Base-by-base conservation (phyloP, 2,888 invertebrate species). In the Orchesellides sinensis region DNA sequence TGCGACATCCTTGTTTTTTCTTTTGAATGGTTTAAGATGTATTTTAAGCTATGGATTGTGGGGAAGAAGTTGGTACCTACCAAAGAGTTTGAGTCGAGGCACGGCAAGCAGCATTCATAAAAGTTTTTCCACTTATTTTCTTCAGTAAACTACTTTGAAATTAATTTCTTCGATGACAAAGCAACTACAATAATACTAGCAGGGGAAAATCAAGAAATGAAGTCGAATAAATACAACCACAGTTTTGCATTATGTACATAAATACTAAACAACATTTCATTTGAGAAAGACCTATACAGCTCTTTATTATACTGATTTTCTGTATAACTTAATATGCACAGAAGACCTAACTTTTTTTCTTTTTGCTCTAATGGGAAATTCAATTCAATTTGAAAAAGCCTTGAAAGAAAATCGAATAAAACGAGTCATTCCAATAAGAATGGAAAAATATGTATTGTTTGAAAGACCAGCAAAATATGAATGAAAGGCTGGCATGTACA, bases 341-440 rank as follows among this genome's bases (percentile, higher is more conserved):
- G 17, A 25, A 19, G 23, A 56, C n/a, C n/a, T n/a, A 56, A 56
- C 56, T 56, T 56, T 56, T 52, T n/a, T 52, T 56, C 25, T 56
- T 40, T 40, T 40, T 40, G 40, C n/a, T 73, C 63, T 73, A 61
- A 61, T 63, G 61, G 61, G 61, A 73, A 73, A 73, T 61, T 49
- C 73, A 73, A 73, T 73, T 73, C 73, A 73, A 73, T 73, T 73
- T 73, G 47, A 63, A 73, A 32, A 32, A 73, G 56, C 63, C 73
- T 73, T 63, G 63, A 56, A 73, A 61, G 21, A 47, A 73, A 73
- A 73, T 73, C 73, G 73, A 73, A 73, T 63, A 73, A 73, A 73
- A 73, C 73, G 73, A 73, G 47, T 73, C 63, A 73, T 63, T 73
- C 73, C 61, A 73, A 73, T 73, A 73, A 73, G 40, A 52, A 73